These are phyloP conservation scores for Trematocara zebra DNA, from an alignment of 2,113 vertebrate species.

Conservation along the genomic window DNA sequence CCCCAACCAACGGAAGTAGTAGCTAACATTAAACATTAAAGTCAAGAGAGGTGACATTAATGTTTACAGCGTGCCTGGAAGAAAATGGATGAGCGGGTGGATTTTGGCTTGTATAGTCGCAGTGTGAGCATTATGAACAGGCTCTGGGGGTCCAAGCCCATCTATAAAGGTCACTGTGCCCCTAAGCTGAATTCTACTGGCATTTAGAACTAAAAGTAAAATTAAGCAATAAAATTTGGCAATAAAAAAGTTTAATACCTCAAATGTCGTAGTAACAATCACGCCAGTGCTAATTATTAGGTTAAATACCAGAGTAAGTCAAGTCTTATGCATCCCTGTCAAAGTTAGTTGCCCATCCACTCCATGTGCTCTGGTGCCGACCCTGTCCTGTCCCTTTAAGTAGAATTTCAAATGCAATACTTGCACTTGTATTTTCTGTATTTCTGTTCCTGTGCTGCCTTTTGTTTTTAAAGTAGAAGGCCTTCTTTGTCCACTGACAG, in stretches of 20 bases:
- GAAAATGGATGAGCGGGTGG: neutral
- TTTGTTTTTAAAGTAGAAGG: neutral
- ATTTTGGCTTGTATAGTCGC: neutral
- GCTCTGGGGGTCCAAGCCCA: neutral
- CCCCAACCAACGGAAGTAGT: fast-evolving
- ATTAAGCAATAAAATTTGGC: neutral
- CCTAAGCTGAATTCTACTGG: fast-evolving
- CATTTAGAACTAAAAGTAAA: neutral
- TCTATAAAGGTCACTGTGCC: neutral
- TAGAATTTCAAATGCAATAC: neutral
- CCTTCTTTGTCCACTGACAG: neutral
- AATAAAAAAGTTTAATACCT: neutral
- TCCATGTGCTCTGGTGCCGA: neutral
- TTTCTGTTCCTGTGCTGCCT: neutral
- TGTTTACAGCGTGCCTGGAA: neutral
- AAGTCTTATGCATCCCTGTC: neutral
- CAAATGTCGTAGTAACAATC: neutral
- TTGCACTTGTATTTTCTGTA: neutral
- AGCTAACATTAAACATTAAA: neutral
- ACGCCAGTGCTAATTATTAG: fast-evolving
- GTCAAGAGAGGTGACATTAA: neutral
- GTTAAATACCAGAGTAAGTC: neutral
- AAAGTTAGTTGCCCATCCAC: neutral
- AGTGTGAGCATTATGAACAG: fast-evolving
- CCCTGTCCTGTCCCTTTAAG: neutral